Conservation (phyloP, 2,113 vertebrate species). For the Ondatra zibethicus region DNA sequence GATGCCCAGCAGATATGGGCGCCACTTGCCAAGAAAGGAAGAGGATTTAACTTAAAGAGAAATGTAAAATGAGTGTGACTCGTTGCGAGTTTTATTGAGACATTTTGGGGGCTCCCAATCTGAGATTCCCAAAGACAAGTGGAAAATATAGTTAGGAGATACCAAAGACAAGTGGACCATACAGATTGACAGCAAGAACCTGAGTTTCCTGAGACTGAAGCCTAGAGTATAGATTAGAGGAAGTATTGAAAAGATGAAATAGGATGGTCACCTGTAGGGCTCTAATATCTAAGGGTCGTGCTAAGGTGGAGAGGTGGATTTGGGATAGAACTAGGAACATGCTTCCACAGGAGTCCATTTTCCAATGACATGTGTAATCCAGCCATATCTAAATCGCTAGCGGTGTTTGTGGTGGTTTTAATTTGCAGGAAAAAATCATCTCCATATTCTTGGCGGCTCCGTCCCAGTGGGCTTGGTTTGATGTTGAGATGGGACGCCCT, state of each 20-base stretch:
- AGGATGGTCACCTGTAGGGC: fast-evolving
- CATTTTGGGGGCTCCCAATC: not conserved
- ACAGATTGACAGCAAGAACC: not conserved
- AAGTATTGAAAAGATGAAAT: not conserved
- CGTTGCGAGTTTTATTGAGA: not conserved
- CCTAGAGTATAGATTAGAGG: not conserved
- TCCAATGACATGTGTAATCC: constrained; percentile 17
- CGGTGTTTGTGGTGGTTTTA: constrained; percentile 57
- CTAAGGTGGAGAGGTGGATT: not conserved
- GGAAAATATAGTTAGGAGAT: not conserved
- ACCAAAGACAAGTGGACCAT: not conserved
- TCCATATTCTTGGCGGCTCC: constrained; percentile 43
- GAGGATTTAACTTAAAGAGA: not conserved
- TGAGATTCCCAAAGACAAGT: not conserved
- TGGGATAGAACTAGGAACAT: not conserved
- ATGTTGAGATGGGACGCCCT: constrained; percentile 30
- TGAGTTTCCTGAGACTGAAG: not conserved
- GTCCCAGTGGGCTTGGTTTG: constrained; percentile 39
- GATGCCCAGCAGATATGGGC: not conserved
- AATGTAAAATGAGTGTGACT: not conserved
- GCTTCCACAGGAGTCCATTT: not conserved
- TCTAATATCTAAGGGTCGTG: not conserved
- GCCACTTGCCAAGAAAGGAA: not conserved
- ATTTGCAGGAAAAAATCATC: constrained; percentile 64
- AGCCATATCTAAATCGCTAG: constrained; percentile 36